Percentiles rank a stretch among this genome's conserved stretches.
These are phyloP conservation scores for Hirundo rustica DNA, from an alignment of 2,797 vertebrate genomes.

Conservation along the genomic window DNA sequence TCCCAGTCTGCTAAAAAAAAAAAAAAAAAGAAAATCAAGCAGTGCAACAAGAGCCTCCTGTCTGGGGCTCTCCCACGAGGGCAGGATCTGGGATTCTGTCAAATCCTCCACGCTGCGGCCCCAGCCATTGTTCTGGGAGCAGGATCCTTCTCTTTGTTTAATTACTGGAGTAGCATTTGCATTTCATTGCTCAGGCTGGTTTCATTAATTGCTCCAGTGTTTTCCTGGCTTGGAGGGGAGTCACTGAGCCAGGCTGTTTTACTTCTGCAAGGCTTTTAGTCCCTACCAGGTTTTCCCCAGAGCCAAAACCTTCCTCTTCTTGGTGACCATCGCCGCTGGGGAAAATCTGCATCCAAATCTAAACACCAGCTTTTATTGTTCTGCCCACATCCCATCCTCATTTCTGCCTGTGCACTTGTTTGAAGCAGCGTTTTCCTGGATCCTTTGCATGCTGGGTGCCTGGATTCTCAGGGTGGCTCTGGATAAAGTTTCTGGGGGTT, in stretches of 20 bases:
- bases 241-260: not conserved
- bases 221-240: conserved; percentile 8
- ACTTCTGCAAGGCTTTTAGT: not conserved
- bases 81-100: not conserved
- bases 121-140: not conserved
- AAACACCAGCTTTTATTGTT: not conserved
- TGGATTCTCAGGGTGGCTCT: not conserved
- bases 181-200: conserved; percentile 13
- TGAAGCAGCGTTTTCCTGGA: not conserved
- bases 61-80: not conserved
- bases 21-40: not conserved
- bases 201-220: not conserved
- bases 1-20: not conserved
- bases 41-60: conserved; percentile 22
- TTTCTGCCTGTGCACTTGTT: not conserved
- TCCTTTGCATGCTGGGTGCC: not conserved
- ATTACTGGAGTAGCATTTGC: not conserved
- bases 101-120: not conserved
- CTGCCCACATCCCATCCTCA: not conserved
- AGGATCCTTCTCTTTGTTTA: not conserved
- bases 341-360: not conserved
- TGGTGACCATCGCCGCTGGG: not conserved
- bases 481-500: not conserved
- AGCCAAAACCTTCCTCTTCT: not conserved
- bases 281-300: not conserved